Evolutionary conservation across 2,888 invertebrate genomes (phyloP).

Genomic region (Pseudolycoriella hygida): DNA sequence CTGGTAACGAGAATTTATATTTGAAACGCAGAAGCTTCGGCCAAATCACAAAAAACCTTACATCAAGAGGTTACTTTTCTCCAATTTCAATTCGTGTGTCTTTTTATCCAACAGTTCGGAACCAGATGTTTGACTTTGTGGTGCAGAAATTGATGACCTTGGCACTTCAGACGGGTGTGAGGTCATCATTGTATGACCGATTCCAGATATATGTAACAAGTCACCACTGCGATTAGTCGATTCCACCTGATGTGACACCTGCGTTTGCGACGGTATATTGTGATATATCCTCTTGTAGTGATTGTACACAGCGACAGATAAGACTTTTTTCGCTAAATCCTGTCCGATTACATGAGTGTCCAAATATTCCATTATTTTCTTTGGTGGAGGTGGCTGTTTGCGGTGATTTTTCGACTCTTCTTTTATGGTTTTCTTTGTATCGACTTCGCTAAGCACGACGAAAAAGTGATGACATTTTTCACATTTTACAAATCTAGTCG

Average conservation of each 20-base stretch:
- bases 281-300: constrained; percentile 97
- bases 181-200: constrained; percentile 45
- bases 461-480: constrained; percentile 97
- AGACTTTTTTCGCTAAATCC: constrained; percentile 90
- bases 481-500: constrained; percentile 92
- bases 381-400: constrained; percentile 88
- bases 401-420: constrained; percentile 46
- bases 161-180: constrained; percentile 23
- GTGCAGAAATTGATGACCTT: constrained; percentile 15
- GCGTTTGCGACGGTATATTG: constrained; percentile 42
- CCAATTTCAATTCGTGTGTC: constrained; percentile 67
- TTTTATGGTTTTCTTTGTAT: constrained; percentile 71
- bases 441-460: constrained; percentile 84
- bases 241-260: constrained; percentile 15
- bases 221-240: constrained; percentile 35
- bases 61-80: constrained; percentile 92
- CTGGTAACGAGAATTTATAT: no score
- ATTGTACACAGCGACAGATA: constrained; percentile 96
- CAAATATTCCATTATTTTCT: constrained; percentile 92
- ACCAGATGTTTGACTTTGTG: constrained; percentile 29
- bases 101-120: constrained; percentile 71
- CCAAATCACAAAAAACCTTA: no score
- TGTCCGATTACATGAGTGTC: constrained; percentile 96
- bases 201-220: constrained; percentile 68
- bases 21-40: no score